Evolutionary conservation across 2,113 vertebrate genomes (phyloP).

Genomic region (Saccopteryx leptura): DNA sequence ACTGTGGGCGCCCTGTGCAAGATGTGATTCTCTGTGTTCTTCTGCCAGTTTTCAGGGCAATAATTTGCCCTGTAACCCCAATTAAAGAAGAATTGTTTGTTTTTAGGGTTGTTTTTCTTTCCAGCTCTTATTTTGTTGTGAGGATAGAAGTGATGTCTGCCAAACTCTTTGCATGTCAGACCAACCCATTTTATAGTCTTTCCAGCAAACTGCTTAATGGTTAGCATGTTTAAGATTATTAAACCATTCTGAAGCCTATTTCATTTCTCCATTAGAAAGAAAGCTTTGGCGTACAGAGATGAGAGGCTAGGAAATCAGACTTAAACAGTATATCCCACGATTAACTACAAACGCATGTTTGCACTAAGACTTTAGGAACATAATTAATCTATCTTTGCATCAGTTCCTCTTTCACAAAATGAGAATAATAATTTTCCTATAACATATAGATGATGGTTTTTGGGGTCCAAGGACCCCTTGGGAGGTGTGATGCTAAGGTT

Average conservation of each 20-base stretch:
- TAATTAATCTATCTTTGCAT: background rate
- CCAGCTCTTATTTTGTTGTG: background rate
- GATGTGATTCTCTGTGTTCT: background rate
- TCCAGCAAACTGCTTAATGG: background rate
- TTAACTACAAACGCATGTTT: background rate
- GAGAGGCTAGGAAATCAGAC: background rate
- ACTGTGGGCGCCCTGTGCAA: background rate
- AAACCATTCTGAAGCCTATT: background rate
- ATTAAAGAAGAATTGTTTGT: background rate
- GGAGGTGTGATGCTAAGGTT: no score
- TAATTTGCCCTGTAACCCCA: background rate
- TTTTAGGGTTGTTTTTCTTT: background rate
- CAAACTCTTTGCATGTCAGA: background rate
- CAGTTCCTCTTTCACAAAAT: background rate
- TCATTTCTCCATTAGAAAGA: background rate
- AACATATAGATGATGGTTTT: background rate
- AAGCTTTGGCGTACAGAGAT: background rate
- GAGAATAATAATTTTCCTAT: background rate
- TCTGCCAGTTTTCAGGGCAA: background rate
- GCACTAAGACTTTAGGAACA: background rate
- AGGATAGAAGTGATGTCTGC: background rate
- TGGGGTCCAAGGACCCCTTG: no score
- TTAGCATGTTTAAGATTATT: background rate
- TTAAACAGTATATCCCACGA: background rate
- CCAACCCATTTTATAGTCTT: background rate